Evolutionary conservation across 2,797 vertebrate species (phyloP).

Genomic region (Hydrolagus colliei): DNA sequence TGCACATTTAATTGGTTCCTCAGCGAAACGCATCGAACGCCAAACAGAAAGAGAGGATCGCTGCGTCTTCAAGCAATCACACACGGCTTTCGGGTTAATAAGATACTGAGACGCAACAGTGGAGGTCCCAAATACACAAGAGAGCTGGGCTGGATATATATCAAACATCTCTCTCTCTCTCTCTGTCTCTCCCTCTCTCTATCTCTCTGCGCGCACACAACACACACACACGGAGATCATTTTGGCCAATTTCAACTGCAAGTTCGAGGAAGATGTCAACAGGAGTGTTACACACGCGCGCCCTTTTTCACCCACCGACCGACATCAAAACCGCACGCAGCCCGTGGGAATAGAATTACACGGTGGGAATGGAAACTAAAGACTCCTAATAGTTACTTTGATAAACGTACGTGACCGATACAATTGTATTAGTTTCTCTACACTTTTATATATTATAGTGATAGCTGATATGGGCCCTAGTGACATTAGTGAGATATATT

Average conservation of each 20-base stretch:
- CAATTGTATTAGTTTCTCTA: slow-evolving; percentile 29
- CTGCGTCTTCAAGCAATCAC: slow-evolving; percentile 30
- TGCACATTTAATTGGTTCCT: slow-evolving; percentile 30
- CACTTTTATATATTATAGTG: slow-evolving; percentile 30
- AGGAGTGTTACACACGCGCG: background rate
- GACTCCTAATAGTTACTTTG: slow-evolving; percentile 23
- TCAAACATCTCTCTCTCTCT: background rate
- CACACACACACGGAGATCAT: background rate
- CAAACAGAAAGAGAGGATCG: slow-evolving; percentile 21
- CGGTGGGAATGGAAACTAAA: slow-evolving; percentile 17
- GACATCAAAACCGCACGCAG: too few relatives aligned
- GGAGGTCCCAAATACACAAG: slow-evolving; percentile 11
- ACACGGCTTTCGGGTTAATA: slow-evolving; percentile 20
- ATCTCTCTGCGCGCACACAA: too few relatives aligned
- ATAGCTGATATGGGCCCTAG: slow-evolving; percentile 24
- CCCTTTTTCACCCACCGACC: too few relatives aligned
- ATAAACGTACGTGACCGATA: slow-evolving; percentile 30
- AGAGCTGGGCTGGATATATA: background rate
- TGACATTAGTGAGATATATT: slow-evolving; percentile 27
- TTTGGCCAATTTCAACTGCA: background rate
- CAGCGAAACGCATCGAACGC: slow-evolving; percentile 23
- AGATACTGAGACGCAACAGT: slow-evolving; percentile 19
- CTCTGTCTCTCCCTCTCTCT: too few relatives aligned
- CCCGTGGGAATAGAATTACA: background rate
- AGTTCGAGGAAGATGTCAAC: slow-evolving; percentile 14